Evolutionary conservation across 2,888 invertebrate genomes (phyloP).

Genomic region (Aelia acuminata): DNA sequence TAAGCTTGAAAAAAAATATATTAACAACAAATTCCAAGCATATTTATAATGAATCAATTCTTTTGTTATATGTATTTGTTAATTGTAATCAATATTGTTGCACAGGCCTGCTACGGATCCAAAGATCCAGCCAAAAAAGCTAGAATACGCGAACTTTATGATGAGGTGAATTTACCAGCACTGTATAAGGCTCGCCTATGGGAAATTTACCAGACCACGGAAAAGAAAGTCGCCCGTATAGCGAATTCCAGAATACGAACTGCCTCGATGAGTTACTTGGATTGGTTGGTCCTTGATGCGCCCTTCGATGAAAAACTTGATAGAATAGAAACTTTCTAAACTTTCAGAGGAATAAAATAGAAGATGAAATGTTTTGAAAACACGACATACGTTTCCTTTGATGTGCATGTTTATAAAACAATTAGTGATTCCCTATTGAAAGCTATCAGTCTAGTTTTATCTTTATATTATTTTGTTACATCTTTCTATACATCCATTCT

Average conservation of each 20-base stretch:
- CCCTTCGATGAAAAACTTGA: not conserved
- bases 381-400: no score
- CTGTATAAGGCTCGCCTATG: not conserved
- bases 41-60: no score
- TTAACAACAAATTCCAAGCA: no score
- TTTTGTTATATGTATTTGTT: not conserved
- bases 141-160: not conserved
- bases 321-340: no score
- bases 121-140: constrained; percentile 45
- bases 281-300: not conserved
- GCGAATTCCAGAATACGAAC: not conserved
- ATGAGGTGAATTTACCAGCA: not conserved
- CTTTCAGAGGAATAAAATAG: no score
- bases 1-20: no score
- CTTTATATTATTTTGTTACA: no score
- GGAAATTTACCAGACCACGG: not conserved
- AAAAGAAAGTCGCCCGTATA: not conserved
- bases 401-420: no score
- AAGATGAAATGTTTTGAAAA: no score
- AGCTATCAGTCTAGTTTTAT: no score
- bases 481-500: no score
- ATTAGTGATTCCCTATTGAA: no score
- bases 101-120: constrained; percentile 61
- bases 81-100: not conserved
- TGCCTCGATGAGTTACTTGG: not conserved